Evolutionary conservation across 2,888 invertebrate species (phyloP).

Genomic region (Pandemis cinnamomeana): DNA sequence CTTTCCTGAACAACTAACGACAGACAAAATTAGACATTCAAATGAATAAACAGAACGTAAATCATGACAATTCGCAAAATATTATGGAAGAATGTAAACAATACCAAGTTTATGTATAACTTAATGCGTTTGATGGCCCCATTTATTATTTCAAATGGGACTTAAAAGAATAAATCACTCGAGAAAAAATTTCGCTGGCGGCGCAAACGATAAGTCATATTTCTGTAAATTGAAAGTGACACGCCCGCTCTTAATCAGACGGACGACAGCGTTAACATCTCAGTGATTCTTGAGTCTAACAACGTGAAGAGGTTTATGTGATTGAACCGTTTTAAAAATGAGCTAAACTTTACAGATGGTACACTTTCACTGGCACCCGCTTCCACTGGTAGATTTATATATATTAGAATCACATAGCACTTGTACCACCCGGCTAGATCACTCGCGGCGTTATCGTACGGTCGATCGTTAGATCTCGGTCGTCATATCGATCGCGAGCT

Average conservation of each 20-base stretch:
- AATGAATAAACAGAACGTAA: conserved; percentile 64
- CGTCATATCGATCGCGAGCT: conserved; percentile 68
- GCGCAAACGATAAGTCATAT: conserved; percentile 60
- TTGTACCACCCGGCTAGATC: conserved; percentile 53
- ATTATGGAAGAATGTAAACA: conserved; percentile 36
- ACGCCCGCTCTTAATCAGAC: conserved; percentile 64
- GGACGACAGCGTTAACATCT: conserved; percentile 55
- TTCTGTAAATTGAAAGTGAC: conserved; percentile 62
- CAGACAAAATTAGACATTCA: conserved; percentile 60
- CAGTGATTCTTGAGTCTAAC: conserved; percentile 49
- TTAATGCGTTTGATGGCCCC: conserved; percentile 31
- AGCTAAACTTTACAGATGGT: conserved; percentile 5
- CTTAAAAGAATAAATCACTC: conserved; percentile 56
- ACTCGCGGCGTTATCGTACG: conserved; percentile 48
- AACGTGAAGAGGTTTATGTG: conserved; percentile 35
- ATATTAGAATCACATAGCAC: conserved; percentile 34
- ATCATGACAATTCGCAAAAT: conserved; percentile 47
- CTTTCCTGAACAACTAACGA: conserved; percentile 58
- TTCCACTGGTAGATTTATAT: conserved; percentile 11
- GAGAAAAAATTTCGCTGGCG: conserved; percentile 54
- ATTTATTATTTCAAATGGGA: conserved; percentile 51
- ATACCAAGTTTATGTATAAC: conserved; percentile 36
- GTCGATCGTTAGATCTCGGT: conserved; percentile 64
- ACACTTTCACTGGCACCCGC: conserved; percentile 23
- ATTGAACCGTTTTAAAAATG: conserved; percentile 9